A percentile compares a stretch with the other conserved stretches of the same genome.
These are phyloP conservation scores for Hemicrepidius hirtus DNA, from an alignment of 2,888 invertebrate genomes.

Conservation along the genomic window DNA sequence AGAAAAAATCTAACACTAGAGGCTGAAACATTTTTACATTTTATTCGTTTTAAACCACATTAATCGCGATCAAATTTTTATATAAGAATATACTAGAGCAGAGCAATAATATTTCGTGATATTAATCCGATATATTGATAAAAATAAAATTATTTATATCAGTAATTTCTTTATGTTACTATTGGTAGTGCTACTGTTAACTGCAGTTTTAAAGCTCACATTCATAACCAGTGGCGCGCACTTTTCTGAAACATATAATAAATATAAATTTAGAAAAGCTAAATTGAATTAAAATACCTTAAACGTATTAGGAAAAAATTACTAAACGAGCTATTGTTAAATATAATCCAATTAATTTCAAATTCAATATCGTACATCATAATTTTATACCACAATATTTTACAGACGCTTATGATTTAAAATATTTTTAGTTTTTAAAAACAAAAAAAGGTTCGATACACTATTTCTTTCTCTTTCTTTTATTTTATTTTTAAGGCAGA, in stretches of 20 bases:
- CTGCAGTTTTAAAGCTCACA: conserved; percentile 55
- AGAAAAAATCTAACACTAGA: conserved; percentile 1
- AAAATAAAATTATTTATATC: background rate
- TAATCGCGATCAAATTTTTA: no score
- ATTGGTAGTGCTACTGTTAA: conserved; percentile 53
- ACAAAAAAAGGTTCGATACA: conserved; percentile 55
- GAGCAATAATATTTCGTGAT: background rate
- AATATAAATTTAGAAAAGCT: background rate
- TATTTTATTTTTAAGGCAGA: conserved; percentile 38
- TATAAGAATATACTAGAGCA: background rate
- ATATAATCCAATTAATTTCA: background rate
- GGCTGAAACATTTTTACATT: background rate
- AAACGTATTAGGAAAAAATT: no score
- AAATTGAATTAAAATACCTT: background rate
- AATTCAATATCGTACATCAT: background rate
- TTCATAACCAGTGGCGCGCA: conserved; percentile 58
- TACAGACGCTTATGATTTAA: conserved; percentile 58
- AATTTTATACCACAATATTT: background rate
- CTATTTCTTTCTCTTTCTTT: conserved; percentile 55
- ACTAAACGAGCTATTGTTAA: no score
- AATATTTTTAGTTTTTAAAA: conserved; percentile 59
- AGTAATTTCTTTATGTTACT: conserved; percentile 37
- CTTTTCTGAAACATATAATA: background rate
- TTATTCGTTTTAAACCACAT: background rate
- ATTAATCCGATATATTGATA: background rate